Percentiles rank a stretch among this genome's conserved stretches.
Evolutionary conservation across 2,888 invertebrate genomes (phyloP).

Genomic region (Leptarthrus brevirostris): DNA sequence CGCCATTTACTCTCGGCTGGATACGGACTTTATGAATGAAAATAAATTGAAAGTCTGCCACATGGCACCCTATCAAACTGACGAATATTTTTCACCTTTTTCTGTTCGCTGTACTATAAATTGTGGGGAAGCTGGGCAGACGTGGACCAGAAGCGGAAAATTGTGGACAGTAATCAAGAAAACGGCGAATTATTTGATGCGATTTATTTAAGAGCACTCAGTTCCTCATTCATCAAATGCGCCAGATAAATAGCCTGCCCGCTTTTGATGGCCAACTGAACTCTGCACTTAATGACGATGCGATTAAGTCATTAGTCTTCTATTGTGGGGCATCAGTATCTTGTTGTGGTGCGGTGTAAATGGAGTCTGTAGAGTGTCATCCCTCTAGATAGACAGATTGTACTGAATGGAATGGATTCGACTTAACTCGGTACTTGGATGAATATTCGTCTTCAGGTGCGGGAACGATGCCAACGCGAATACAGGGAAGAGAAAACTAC

Average conservation of each 20-base stretch:
- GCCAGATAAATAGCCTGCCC: slow-evolving; percentile 50
- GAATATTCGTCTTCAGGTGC: slow-evolving; percentile 43
- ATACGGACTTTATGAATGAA: slow-evolving; percentile 38
- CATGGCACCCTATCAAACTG: slow-evolving; percentile 9
- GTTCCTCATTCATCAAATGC: slow-evolving; percentile 52
- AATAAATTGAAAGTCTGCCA: slow-evolving; percentile 41
- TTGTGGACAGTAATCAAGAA: slow-evolving; percentile 49
- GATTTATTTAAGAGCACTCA: slow-evolving; percentile 53
- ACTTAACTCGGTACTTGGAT: slow-evolving; percentile 3
- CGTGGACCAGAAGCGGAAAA: slow-evolving; percentile 42
- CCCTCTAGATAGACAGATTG: slow-evolving; percentile 25
- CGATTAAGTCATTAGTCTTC: slow-evolving; percentile 55
- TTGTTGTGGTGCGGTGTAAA: slow-evolving; percentile 21
- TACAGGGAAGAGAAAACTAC: background rate
- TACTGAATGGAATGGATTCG: slow-evolving; percentile 37
- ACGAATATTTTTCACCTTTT: slow-evolving; percentile 35
- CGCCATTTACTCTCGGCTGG: slow-evolving; percentile 15
- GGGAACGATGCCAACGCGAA: slow-evolving; percentile 50
- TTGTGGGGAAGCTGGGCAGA: background rate
- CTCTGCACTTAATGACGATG: slow-evolving; percentile 52
- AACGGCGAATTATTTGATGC: slow-evolving; percentile 43
- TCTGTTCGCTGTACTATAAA: background rate
- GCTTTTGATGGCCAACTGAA: slow-evolving; percentile 44
- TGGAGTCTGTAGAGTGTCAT: slow-evolving; percentile 29
- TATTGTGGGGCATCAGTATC: slow-evolving; percentile 51